phyloP scores from a whole-genome alignment of 2,113 vertebrate species.

The Pelobates fuscus region DNA sequence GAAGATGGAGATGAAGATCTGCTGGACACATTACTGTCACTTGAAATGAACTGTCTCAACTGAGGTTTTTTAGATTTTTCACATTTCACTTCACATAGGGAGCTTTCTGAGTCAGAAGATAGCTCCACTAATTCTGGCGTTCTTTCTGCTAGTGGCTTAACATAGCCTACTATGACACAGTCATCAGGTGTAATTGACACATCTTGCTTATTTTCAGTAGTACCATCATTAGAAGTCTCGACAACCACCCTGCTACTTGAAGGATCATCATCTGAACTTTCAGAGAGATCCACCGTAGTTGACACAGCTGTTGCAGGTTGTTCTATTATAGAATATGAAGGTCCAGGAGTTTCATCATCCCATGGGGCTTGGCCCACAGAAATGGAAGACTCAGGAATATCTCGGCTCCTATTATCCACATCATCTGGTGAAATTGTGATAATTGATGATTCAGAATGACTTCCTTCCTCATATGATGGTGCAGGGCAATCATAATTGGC shows the following conservation, averaged over 20 bases:
- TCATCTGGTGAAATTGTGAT: conserved; percentile 89
- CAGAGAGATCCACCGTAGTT: conserved; percentile 74
- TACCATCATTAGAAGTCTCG: conserved; percentile 51
- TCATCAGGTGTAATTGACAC: conserved; percentile 70
- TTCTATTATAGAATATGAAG: conserved; percentile 81
- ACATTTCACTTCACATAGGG: conserved; percentile 64
- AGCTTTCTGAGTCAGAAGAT: conserved; percentile 84
- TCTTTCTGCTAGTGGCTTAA: conserved; percentile 85
- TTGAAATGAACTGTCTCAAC: conserved; percentile 68
- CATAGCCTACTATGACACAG: conserved; percentile 85
- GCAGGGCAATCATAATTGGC: conserved; percentile 88
- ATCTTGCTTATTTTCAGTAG: conserved; percentile 56
- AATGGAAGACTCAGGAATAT: conserved; percentile 56
- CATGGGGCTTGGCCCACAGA: conserved; percentile 74
- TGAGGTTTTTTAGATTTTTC: conserved; percentile 68
- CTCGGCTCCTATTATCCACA: conserved; percentile 58
- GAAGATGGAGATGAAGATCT: conserved; percentile 64
- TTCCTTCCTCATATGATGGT: conserved; percentile 80
- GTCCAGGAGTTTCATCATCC: conserved; percentile 93
- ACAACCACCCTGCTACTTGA: conserved; percentile 53
- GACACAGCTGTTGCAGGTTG: conserved; percentile 62
- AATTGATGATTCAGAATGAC: conserved; percentile 82
- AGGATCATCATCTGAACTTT: conserved; percentile 77
- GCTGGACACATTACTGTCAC: conserved; percentile 60
- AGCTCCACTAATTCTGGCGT: conserved; percentile 92